Percentiles rank a stretch among this genome's conserved stretches.
Conservation (phyloP, 2,113 vertebrate species). For the Corvus cornix region DNA sequence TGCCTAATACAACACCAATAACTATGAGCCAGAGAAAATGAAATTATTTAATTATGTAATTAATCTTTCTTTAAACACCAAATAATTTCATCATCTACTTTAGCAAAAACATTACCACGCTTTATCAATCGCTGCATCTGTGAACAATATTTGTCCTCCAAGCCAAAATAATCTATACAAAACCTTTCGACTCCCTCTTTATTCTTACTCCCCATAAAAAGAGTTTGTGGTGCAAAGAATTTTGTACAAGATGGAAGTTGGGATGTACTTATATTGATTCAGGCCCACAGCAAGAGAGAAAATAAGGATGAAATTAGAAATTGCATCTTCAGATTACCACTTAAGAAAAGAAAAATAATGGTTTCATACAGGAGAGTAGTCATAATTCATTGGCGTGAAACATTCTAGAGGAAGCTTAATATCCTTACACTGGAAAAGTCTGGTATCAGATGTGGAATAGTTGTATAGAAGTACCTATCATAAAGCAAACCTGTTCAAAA, state of each 20-base stretch:
- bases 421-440: not conserved
- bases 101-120: not conserved
- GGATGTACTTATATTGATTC: not conserved
- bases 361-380: not conserved
- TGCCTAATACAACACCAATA: conserved; percentile 1
- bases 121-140: not conserved
- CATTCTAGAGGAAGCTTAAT: not conserved
- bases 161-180: not conserved
- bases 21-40: not conserved
- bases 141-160: not conserved
- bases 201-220: not conserved
- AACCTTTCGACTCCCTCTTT: not conserved
- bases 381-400: not conserved
- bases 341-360: not conserved
- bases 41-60: conserved; percentile 40
- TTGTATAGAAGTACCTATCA: not conserved
- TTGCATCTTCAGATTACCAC: not conserved
- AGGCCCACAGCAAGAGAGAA: not conserved
- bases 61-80: conserved; percentile 31
- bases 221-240: not conserved
- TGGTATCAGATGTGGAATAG: not conserved
- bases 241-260: not conserved
- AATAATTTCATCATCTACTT: not conserved
- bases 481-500: not conserved
- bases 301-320: not conserved